phyloP scores from a whole-genome alignment of 2,113 vertebrate genomes.

The Hypanus sabinus region DNA sequence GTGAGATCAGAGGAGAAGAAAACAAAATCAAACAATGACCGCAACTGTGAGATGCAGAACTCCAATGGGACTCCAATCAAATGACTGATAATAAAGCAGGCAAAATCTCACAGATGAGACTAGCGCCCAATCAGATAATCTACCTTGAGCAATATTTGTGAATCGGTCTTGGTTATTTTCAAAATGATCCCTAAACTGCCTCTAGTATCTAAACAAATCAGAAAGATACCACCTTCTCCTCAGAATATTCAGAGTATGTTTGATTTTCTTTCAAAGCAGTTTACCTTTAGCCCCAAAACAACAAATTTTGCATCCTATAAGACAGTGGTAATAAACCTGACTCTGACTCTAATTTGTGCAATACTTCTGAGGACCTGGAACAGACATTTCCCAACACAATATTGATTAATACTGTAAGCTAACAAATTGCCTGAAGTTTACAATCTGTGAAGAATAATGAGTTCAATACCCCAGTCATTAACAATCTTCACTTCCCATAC shows the following conservation, averaged over 20 bases:
- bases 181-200: not conserved
- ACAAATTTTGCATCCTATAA: no score
- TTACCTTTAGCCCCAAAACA: no score
- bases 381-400: not conserved
- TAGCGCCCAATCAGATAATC: not conserved
- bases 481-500: not conserved
- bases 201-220: not conserved
- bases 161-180: not conserved
- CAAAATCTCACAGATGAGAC: not conserved
- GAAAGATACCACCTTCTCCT: not conserved
- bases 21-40: no score
- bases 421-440: not conserved
- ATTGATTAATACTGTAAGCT: not conserved
- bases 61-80: not conserved
- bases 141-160: not conserved
- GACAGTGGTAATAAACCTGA: no score
- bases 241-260: not conserved
- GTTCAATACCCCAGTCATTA: slow-evolving; percentile 2
- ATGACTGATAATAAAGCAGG: not conserved
- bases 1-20: no score
- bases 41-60: not conserved
- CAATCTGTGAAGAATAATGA: not conserved
- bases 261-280: not conserved
- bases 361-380: not conserved
- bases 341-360: not conserved